Evolutionary conservation across 2,888 invertebrate species (phyloP), one percentile per base, ranked within the genome.

Genomic region (Dasysyrphus albostriatus): DNA sequence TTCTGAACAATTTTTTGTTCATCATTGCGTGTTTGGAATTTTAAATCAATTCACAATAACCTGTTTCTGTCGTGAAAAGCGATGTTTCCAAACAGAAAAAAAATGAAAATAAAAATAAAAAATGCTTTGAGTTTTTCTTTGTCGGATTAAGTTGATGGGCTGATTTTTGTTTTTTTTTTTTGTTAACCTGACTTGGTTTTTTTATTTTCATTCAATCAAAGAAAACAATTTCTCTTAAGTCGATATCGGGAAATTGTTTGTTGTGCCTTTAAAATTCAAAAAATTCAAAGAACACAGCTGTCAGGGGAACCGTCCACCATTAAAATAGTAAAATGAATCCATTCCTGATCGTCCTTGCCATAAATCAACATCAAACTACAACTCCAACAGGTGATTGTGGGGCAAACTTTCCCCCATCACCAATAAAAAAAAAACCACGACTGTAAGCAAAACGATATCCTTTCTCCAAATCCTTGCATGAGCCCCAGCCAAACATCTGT

Each of bases 281-380:
- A 54, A 72, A 16, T 29, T 24, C n/a, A 54, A 54, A 24, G 14
- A 8, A 39, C 65, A 39, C 69, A 72, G 29, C 29, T 58, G 58
- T 10, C 32, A 4, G 29, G 16, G 14, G 0, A 58, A 72, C 5
- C 44, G n/a, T 51, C 42, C 5, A 24, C 39, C 42, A 49, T 77
- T 77, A 16, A 16, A 67, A 77, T 69, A 24, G 67, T 56, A 56
- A 39, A 69, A 65, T 44, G 58, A 54, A 72, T 65, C 58, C 69
- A 72, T n/a, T 70, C 63, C 42, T 24, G 47, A 54, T 34, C 49
- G 58, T 74, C 63, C 70, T 19, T 14, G 75, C 56, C 47, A 82
- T 87, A 75, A 87, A 83, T 87, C 83, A 87, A 78, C 83, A 75
- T 78, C 75, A 83, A 74, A 63, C 65, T 74, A 47, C 42, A 58